A percentile compares a stretch with the other conserved stretches of the same genome.
These are phyloP conservation scores for Halcyon malimbica DNA, from an alignment of 2,113 vertebrate genomes.

Conservation along the genomic window DNA sequence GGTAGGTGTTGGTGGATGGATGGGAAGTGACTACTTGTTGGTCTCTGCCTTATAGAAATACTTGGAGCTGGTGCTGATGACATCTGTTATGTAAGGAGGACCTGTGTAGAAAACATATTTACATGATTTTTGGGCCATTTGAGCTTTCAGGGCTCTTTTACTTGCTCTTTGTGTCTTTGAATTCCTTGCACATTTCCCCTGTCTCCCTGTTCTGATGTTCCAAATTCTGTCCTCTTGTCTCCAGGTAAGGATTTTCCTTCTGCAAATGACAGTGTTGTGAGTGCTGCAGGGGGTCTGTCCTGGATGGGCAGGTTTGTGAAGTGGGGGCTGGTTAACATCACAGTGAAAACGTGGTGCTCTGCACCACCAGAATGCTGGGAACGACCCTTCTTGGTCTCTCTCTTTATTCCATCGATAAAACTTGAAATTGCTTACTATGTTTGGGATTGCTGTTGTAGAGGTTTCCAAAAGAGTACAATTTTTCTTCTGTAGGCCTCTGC, in stretches of 20 bases:
- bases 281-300: not conserved
- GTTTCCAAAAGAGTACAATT: not conserved
- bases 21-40: not conserved
- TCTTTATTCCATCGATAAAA: not conserved
- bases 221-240: not conserved
- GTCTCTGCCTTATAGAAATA: not conserved
- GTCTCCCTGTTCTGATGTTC: not conserved
- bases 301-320: not conserved
- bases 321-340: not conserved
- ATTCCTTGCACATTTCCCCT: not conserved
- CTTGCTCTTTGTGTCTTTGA: not conserved
- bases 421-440: not conserved
- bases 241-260: not conserved
- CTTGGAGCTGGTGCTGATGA: not conserved
- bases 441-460: not conserved
- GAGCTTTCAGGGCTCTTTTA: not conserved
- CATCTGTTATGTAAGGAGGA: not conserved
- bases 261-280: rapidly evolving
- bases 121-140: not conserved
- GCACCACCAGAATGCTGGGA: not conserved
- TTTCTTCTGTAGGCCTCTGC: not conserved
- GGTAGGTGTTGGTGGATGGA: not conserved
- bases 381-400: not conserved
- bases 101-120: not conserved
- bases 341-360: not conserved